Evolutionary conservation across 2,113 vertebrate species (phyloP).

Genomic region (Stegastes partitus): DNA sequence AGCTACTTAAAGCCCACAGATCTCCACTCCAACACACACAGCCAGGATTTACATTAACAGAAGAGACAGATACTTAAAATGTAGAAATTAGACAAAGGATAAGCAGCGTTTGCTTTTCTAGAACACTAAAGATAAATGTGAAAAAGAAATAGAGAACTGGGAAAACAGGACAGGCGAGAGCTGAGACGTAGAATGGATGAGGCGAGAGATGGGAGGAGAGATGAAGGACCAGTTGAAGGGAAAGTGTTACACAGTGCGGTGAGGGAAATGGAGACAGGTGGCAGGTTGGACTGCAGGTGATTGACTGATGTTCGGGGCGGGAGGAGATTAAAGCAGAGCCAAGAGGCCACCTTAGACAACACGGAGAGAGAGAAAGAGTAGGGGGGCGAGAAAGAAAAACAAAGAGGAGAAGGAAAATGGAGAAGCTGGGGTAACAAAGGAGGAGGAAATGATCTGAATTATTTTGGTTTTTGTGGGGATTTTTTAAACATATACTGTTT

Average conservation of each 20-base stretch:
- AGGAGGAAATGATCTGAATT: not conserved
- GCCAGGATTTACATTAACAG: slow-evolving; percentile 46
- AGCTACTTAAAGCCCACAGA: slow-evolving; percentile 4
- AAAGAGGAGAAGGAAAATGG: slow-evolving; percentile 10
- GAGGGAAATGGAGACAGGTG: slow-evolving; percentile 63
- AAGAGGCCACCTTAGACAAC: slow-evolving; percentile 54
- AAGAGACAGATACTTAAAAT: slow-evolving; percentile 27
- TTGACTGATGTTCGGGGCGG: slow-evolving; percentile 68
- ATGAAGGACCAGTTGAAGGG: slow-evolving; percentile 51
- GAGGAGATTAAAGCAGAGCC: slow-evolving; percentile 74
- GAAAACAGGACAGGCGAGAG: slow-evolving; percentile 22
- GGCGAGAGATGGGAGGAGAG: slow-evolving; percentile 23
- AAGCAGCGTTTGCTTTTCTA: slow-evolving; percentile 16
- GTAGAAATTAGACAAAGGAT: slow-evolving; percentile 10
- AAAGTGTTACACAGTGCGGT: slow-evolving; percentile 50
- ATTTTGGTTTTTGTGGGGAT: no score
- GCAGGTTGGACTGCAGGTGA: slow-evolving; percentile 64
- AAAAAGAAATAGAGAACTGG: slow-evolving; percentile 6
- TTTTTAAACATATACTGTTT: no score
- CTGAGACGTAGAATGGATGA: slow-evolving; percentile 13
- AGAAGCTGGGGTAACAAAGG: not conserved
- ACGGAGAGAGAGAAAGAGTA: slow-evolving; percentile 10
- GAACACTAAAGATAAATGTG: not conserved
- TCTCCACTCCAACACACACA: not conserved
- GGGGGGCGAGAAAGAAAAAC: not conserved